These are phyloP conservation scores for Triplophysa siluroides DNA, from an alignment of 2,113 vertebrate genomes.

Conservation along the genomic window DNA sequence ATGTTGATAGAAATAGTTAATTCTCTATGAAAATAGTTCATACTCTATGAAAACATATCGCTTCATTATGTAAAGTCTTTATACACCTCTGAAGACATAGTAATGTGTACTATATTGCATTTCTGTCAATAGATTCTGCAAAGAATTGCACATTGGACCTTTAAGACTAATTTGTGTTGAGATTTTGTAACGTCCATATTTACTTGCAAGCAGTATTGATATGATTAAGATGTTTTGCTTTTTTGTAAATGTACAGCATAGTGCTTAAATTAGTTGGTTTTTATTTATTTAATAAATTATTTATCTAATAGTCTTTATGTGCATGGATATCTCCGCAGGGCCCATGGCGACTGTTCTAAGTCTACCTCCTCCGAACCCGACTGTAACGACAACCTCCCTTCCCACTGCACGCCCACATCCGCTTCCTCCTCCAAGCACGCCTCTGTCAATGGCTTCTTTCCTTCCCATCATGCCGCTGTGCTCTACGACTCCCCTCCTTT, in stretches of 20 bases:
- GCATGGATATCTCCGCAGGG: slow-evolving; percentile 67
- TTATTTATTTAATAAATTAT: too few relatives aligned
- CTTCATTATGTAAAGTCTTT: too few relatives aligned
- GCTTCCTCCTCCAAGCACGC: slow-evolving; percentile 79
- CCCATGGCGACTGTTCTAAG: slow-evolving; percentile 84
- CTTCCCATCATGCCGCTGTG: slow-evolving; percentile 63
- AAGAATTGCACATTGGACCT: neutral
- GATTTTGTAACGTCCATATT: neutral
- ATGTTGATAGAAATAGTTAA: too few relatives aligned
- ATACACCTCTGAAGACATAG: too few relatives aligned
- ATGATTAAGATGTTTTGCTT: too few relatives aligned
- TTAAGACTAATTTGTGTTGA: neutral
- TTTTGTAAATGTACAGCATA: neutral
- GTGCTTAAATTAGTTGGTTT: neutral
- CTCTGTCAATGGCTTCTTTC: slow-evolving; percentile 89
- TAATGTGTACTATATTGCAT: too few relatives aligned
- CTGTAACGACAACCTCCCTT: slow-evolving; percentile 94
- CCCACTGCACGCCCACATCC: slow-evolving; percentile 80
- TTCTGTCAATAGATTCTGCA: too few relatives aligned
- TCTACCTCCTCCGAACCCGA: slow-evolving; percentile 93
- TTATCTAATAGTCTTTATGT: neutral
- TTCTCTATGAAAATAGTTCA: too few relatives aligned
- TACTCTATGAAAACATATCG: too few relatives aligned
- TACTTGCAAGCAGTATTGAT: neutral
- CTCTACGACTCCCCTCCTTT: slow-evolving; percentile 89